Percentiles rank a stretch among this genome's conserved stretches.
phyloP scores from a whole-genome alignment of 1,140 invertebrate species.

The Heliconius congener region DNA sequence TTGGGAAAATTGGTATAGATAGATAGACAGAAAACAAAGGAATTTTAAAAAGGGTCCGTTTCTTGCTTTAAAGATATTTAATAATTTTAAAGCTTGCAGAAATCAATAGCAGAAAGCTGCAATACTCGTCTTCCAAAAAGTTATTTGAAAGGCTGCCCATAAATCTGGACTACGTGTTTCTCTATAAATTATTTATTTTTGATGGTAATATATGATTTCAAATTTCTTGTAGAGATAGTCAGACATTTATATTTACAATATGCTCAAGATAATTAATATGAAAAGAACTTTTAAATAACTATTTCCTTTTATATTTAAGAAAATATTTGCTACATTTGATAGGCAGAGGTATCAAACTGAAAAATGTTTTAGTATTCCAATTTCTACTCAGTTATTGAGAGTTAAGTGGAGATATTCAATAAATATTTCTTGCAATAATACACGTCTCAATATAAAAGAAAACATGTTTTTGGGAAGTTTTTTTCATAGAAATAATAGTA shows the following conservation, averaged over 20 bases:
- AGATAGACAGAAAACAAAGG: background rate
- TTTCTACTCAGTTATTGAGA: no score
- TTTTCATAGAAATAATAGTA: no score
- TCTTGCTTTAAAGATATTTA: conserved; percentile 3
- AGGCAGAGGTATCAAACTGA: no score
- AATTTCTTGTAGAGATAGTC: background rate
- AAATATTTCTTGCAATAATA: no score
- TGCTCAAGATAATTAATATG: background rate
- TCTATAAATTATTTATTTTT: conserved; percentile 23
- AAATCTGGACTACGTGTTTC: conserved; percentile 34
- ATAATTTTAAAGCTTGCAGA: conserved; percentile 26
- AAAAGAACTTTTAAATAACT: background rate
- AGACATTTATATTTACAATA: background rate
- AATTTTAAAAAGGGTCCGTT: background rate
- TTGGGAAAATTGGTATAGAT: no score
- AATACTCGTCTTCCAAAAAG: conserved; percentile 38
- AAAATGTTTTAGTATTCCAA: no score
- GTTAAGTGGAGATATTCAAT: no score
- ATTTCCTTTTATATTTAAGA: no score
- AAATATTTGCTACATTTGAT: no score
- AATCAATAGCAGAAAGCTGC: conserved; percentile 52
- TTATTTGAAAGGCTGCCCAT: conserved; percentile 47
- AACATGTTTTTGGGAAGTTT: no score
- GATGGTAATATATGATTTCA: conserved; percentile 10
- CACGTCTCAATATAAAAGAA: no score